Base-by-base conservation (phyloP, 2,797 vertebrate genomes). In the Rhinogobio ventralis region DNA sequence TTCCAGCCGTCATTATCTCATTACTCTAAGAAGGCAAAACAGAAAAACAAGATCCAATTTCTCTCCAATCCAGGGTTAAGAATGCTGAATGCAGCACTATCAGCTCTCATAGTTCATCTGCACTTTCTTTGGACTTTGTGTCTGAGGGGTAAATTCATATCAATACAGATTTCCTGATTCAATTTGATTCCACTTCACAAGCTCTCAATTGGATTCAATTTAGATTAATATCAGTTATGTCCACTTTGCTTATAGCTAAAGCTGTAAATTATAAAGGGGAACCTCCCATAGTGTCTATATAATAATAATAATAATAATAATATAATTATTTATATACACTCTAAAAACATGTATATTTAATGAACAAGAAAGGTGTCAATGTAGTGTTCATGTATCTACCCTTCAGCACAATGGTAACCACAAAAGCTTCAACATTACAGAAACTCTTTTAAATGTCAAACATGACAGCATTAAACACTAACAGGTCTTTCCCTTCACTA, bases 1-100 rank as follows among this genome's bases (percentile, higher is more conserved):
- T 91, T 90, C 77, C 88, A 87, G 67, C 60, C 80, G 73, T 87
- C 89, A 88, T 90, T 90, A 91, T 89, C 87, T 90, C 88, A 89
- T 90, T 89, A 86, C 86, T 90, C 87, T 75, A 79, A 87, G 87
- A 79, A 83, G 81, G 87, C 79, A 85, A 87, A 89, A 88, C 85
- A 87, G 85, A 80, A 86, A 88, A 88, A 90, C 88, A 87, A 84
- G 81, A 86, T 88, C 87, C 83, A 89, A 89, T 90, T 89, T 89
- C 86, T 85, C 76, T 78, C 79, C 79, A 81, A 85, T 77, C 74
- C 64, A 83, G 82, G 66, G 75, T 69, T 57, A 84, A 45, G 45
- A 77, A 76, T 62, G 76, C 83, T 5, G 20, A 82, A 79, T 13
- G 71, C 82, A 79, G 79, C 81, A 72, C 73, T 71, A 81, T 85